Base-by-base conservation (phyloP, 1,140 invertebrate genomes). In the Zaprionus camerounensis region DNA sequence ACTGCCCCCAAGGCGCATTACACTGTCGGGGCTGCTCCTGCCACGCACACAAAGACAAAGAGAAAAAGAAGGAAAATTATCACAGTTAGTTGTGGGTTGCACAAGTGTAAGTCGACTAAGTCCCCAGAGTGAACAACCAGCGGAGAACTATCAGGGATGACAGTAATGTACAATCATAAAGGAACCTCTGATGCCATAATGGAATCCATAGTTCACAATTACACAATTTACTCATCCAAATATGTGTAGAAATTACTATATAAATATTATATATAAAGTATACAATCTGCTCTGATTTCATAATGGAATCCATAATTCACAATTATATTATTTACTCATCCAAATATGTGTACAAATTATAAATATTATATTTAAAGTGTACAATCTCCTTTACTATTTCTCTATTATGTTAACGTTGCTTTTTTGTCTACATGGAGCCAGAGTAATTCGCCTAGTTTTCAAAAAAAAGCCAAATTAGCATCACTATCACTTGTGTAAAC, bases 1-100 rank as follows among this genome's bases (percentile, higher is more conserved):
- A 82, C 92, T 92, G 62, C 92, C 92, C 90, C 90, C 90, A 91
- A 92, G 92, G 91, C 92, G 92, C 92, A 92, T 92, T 91, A 91
- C 91, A 91, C 91, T 92, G 78, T 81, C 71, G 86, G 85, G 83
- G 79, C 84, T 90, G 86, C 5, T 71, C 59, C 34, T 46, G 55
- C 2, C 5, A 9, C 22, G 20, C 12, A 15, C 9, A 9, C 24
- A 6, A 7, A 41, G 1, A 34, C 1, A 51, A 36, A 36, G 12
- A 44, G 22, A 55, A 28, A 26, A 61, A 71, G 15, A 44, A 46
- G 12, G 11, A 28, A 49, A 61, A 41, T 63, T 28, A 56, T 53
- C 70, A 34, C 13, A 69, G 38, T 68, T 66, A 67, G 75, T 55
- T 73, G 13, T 26, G 63, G 56, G 38, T 62, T 46, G 55, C 56